These are phyloP conservation scores for Phalacrocorax brasilianus DNA, from an alignment of 2,113 vertebrate species.

Conservation along the genomic window DNA sequence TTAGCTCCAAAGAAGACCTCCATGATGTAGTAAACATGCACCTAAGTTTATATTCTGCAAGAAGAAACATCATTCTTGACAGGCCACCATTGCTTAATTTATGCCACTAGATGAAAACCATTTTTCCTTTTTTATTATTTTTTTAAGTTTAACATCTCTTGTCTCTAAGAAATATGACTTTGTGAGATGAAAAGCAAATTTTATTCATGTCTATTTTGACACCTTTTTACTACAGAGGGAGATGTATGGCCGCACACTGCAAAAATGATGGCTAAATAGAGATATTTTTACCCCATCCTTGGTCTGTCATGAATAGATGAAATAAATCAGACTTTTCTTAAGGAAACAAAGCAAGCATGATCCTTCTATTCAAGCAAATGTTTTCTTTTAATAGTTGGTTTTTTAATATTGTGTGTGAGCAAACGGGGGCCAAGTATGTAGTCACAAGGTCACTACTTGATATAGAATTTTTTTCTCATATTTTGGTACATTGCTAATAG, in stretches of 20 bases:
- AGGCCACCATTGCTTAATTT: background rate
- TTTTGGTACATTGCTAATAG: background rate
- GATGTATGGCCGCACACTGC: background rate
- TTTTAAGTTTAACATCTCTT: background rate
- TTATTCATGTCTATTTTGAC: conserved; percentile 1
- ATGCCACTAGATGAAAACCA: background rate
- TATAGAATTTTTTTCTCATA: background rate
- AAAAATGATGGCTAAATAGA: background rate
- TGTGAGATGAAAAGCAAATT: conserved; percentile 18
- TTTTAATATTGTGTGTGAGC: background rate
- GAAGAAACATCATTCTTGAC: background rate
- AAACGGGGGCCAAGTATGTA: background rate
- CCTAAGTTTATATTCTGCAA: background rate
- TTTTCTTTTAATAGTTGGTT: background rate
- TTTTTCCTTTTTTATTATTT: background rate
- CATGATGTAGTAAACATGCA: background rate
- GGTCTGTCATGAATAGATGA: background rate
- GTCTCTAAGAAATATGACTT: background rate
- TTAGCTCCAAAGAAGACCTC: background rate
- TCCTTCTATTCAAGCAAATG: background rate
- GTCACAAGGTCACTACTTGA: background rate
- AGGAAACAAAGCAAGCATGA: background rate
- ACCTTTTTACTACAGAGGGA: background rate
- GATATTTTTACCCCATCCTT: background rate
- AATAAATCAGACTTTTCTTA: background rate